Conservation (phyloP, 2,113 vertebrate genomes). For the Dermatemys mawii region DNA sequence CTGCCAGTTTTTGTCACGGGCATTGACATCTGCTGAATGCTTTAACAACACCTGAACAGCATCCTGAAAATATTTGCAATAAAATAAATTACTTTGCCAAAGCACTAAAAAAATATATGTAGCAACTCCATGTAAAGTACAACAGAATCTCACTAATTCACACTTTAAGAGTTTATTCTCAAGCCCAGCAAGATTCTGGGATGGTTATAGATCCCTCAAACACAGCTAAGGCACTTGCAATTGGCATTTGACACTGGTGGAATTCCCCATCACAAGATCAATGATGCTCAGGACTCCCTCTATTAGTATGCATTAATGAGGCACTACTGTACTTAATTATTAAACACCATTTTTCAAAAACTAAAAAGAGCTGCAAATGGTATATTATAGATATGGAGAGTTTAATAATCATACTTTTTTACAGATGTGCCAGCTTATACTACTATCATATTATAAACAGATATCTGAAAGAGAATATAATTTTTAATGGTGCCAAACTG, state of each 20-base stretch:
- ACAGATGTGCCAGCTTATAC: background rate
- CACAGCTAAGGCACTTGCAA: background rate
- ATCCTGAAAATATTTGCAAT: conserved; percentile 81
- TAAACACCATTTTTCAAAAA: background rate
- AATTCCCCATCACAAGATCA: background rate
- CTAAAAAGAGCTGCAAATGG: background rate
- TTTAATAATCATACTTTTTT: background rate
- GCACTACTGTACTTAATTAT: background rate
- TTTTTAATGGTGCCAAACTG: background rate
- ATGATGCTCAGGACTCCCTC: background rate
- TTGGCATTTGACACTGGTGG: background rate
- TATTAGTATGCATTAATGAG: background rate
- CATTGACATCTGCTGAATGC: conserved; percentile 97
- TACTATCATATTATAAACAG: background rate
- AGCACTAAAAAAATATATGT: background rate
- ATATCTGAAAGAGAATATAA: background rate
- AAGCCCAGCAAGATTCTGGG: background rate
- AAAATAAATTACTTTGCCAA: background rate
- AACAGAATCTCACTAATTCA: background rate
- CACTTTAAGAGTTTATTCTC: background rate
- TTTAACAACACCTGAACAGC: conserved; percentile 97
- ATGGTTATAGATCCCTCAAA: background rate
- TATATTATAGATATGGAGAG: background rate
- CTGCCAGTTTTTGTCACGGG: conserved; percentile 99
- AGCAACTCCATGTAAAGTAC: background rate